Conservation (phyloP, 30 jellyfish, hydroid and myxozoan species). For the Sanderia malayensis region DNA sequence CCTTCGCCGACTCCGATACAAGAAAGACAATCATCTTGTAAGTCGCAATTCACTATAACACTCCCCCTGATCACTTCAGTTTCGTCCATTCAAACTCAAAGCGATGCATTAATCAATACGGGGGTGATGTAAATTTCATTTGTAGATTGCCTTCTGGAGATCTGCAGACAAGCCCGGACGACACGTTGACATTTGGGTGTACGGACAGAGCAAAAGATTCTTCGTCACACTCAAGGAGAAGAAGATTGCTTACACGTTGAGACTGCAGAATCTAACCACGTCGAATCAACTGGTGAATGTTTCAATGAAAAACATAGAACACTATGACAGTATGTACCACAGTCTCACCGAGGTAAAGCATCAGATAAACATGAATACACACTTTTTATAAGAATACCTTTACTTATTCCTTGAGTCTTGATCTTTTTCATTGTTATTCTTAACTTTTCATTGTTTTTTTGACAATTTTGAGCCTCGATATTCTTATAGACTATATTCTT, state of each 20-base stretch:
- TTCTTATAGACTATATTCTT: too few species aligned
- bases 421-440: too few species aligned
- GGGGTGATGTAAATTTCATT: too few species aligned
- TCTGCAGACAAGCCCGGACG: conserved; percentile 74
- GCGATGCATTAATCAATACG: too few species aligned
- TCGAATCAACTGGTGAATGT: conserved; percentile 24
- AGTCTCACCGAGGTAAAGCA: conserved; percentile 47
- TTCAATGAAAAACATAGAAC: conserved; percentile 49
- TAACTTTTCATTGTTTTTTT: too few species aligned
- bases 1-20: conserved; percentile 22
- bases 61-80: too few species aligned
- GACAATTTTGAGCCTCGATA: too few species aligned
- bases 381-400: too few species aligned
- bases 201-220: conserved; percentile 17
- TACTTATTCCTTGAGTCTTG: too few species aligned
- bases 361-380: neutral
- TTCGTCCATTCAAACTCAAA: too few species aligned
- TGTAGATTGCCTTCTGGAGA: conserved; percentile 81
- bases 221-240: conserved; percentile 4
- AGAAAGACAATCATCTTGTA: conserved; percentile 22
- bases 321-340: conserved; percentile 69
- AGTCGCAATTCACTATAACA: too few species aligned
- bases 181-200: conserved; percentile 76
- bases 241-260: conserved; percentile 29
- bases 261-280: conserved; percentile 24